Conservation (phyloP, 2,888 invertebrate genomes). For the Nycteola revayana region DNA sequence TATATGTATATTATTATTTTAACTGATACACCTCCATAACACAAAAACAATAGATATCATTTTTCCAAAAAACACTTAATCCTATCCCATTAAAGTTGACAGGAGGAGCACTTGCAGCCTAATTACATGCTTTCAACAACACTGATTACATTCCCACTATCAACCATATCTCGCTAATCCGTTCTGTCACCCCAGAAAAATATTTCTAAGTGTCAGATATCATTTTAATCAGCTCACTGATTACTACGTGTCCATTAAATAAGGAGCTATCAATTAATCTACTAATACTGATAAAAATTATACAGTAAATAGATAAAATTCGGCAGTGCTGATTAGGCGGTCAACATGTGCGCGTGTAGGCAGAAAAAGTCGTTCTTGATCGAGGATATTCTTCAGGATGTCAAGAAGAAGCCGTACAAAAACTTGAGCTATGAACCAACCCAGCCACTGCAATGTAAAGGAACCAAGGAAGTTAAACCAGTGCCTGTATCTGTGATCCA, state of each 20-base stretch:
- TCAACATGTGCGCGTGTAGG: constrained; percentile 72
- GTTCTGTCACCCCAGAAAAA: constrained; percentile 31
- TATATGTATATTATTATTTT: no score
- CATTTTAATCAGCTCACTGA: constrained; percentile 51
- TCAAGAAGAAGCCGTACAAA: constrained; percentile 52
- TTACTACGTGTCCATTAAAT: constrained; percentile 72
- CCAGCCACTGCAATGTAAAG: constrained; percentile 45
- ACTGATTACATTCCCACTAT: constrained; percentile 34
- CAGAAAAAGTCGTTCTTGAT: constrained; percentile 70
- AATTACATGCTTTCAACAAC: constrained; percentile 41
- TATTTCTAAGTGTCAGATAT: constrained; percentile 34
- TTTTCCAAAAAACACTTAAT: constrained; percentile 4
- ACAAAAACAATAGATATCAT: constrained; percentile 12
- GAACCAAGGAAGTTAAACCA: constrained; percentile 11
- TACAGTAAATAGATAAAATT: constrained; percentile 55
- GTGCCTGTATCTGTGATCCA: neutral
- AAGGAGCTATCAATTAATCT: constrained; percentile 76
- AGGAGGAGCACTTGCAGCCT: constrained; percentile 23
- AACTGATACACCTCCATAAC: neutral
- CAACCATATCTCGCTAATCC: constrained; percentile 34
- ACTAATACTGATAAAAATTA: constrained; percentile 55
- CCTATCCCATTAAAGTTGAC: constrained; percentile 24
- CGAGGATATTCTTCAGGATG: constrained; percentile 65
- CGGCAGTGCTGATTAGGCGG: constrained; percentile 58
- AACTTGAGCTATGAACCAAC: constrained; percentile 52